A percentile compares a stretch with the other conserved stretches of the same genome.
Conservation (phyloP, 2,888 invertebrate species). For the Lacanobia wlatinum region DNA sequence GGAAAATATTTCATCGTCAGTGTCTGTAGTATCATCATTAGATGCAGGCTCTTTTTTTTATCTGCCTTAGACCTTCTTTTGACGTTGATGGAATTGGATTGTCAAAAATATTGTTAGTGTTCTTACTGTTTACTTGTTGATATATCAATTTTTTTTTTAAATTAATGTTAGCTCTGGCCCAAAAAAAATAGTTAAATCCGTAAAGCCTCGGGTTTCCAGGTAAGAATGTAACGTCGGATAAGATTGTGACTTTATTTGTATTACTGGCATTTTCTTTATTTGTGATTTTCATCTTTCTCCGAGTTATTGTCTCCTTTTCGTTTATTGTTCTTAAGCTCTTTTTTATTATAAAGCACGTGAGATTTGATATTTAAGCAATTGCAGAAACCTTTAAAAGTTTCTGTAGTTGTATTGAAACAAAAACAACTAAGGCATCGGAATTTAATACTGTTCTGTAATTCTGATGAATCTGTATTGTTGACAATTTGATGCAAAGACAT, state of each 20-base stretch:
- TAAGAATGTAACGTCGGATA: neutral
- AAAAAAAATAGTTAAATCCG: constrained; percentile 5
- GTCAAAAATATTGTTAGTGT: too few relatives aligned
- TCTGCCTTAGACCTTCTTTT: too few relatives aligned
- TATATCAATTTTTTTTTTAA: too few relatives aligned
- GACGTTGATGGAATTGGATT: too few relatives aligned
- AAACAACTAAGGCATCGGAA: constrained; percentile 13
- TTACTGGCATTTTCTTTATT: constrained; percentile 15
- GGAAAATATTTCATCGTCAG: too few relatives aligned
- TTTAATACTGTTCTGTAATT: too few relatives aligned
- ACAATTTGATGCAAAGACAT: too few relatives aligned
- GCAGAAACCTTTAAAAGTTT: constrained; percentile 15
- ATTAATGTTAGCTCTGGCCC: too few relatives aligned
- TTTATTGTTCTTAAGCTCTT: constrained; percentile 20
- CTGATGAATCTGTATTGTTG: too few relatives aligned
- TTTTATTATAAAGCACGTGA: constrained; percentile 6
- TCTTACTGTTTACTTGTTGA: too few relatives aligned
- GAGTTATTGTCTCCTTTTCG: constrained; percentile 21
- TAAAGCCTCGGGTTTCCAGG: constrained; percentile 6
- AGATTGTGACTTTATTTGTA: constrained; percentile 14
- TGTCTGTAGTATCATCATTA: too few relatives aligned
- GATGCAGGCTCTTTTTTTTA: too few relatives aligned
- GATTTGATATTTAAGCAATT: constrained; percentile 13
- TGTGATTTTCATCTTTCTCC: constrained; percentile 2
- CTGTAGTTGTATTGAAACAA: constrained; percentile 11